Conservation (phyloP, 2,888 invertebrate genomes). For the Halictus quadricinctus region DNA sequence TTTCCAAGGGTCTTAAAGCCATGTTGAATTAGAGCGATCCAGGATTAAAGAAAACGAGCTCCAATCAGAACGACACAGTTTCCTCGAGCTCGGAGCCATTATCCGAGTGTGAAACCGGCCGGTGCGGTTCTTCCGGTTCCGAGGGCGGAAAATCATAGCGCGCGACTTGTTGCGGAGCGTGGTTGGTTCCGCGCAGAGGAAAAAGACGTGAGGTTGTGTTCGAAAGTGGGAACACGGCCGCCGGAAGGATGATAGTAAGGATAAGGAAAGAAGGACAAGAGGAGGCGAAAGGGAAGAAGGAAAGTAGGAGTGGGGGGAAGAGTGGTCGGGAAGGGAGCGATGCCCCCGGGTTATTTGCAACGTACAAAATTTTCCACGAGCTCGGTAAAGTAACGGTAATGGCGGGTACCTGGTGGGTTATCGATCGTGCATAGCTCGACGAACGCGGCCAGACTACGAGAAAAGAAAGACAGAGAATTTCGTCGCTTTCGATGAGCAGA, state of each 20-base stretch:
- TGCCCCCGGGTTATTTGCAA: constrained; percentile 53
- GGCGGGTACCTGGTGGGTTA: constrained; percentile 60
- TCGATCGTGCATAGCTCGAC: constrained; percentile 60
- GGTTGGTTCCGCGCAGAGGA: neutral
- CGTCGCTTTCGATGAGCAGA: constrained; percentile 44
- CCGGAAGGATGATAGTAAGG: neutral
- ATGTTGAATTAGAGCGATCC: neutral
- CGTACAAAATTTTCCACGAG: constrained; percentile 59
- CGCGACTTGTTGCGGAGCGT: constrained; percentile 8
- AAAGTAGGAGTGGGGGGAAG: neutral
- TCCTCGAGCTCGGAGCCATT: neutral
- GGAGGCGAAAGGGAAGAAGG: neutral
- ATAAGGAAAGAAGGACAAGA: constrained; percentile 6
- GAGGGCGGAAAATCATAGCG: constrained; percentile 11
- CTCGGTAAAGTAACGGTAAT: constrained; percentile 58
- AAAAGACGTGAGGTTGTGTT: neutral
- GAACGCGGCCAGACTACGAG: constrained; percentile 34
- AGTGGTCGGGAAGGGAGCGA: constrained; percentile 21
- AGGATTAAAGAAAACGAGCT: constrained; percentile 1
- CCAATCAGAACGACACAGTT: neutral
- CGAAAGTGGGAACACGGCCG: neutral
- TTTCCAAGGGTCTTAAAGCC: neutral
- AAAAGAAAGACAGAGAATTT: constrained; percentile 48
- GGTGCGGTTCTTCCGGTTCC: neutral
- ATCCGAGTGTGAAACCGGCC: constrained; percentile 2